These are phyloP conservation scores for Chrysomela aeneicollis DNA, from an alignment of 2,888 invertebrate genomes.

Conservation along the genomic window DNA sequence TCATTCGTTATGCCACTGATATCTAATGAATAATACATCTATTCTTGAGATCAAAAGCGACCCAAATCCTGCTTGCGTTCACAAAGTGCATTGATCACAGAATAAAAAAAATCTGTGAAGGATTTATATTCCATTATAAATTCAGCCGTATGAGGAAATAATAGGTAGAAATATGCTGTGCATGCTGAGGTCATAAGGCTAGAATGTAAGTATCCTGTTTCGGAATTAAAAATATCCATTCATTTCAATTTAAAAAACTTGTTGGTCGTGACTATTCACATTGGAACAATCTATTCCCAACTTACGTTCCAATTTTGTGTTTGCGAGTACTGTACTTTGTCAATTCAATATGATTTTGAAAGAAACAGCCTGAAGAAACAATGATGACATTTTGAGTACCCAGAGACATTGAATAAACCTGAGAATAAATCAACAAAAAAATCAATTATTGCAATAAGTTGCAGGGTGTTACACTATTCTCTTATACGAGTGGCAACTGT, in stretches of 20 bases:
- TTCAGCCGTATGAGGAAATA: slow-evolving; percentile 13
- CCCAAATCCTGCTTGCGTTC: neutral
- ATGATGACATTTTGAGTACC: no score
- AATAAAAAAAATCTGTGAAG: slow-evolving; percentile 8
- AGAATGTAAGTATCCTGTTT: neutral
- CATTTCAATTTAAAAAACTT: neutral
- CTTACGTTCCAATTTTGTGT: no score
- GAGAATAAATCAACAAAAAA: no score
- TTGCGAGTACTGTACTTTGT: no score
- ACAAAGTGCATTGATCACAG: neutral
- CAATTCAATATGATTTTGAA: no score
- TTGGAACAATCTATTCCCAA: neutral
- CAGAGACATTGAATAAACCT: no score
- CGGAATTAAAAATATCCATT: neutral
- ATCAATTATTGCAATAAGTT: no score
- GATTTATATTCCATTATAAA: slow-evolving; percentile 4
- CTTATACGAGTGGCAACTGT: no score
- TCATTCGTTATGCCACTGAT: no score
- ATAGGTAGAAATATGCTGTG: neutral
- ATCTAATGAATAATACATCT: no score
- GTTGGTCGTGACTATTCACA: neutral
- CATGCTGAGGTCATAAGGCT: neutral
- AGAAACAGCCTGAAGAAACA: no score
- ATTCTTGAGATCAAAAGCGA: neutral
- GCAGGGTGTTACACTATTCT: no score